A percentile compares a stretch with the other conserved stretches of the same genome.
phyloP scores from a whole-genome alignment of 2,888 invertebrate species.

The Nephrocerus scutellatus region DNA sequence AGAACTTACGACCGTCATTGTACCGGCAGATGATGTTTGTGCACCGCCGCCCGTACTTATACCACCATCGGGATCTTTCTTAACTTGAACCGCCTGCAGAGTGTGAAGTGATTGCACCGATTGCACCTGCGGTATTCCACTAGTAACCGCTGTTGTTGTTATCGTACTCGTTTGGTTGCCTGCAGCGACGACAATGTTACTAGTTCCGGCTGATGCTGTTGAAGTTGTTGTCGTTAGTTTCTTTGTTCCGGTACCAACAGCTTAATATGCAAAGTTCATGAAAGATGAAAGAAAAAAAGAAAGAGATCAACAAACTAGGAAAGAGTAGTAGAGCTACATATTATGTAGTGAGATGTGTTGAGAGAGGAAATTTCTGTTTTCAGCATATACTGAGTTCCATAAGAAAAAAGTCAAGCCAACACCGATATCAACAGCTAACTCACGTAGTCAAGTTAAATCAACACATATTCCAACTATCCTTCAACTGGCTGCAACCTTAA shows the following conservation, averaged over 20 bases:
- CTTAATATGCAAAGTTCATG: too few relatives aligned
- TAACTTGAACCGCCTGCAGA: constrained; percentile 45
- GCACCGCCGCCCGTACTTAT: constrained; percentile 19
- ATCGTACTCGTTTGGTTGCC: constrained; percentile 18
- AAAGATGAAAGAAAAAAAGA: too few relatives aligned
- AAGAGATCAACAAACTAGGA: too few relatives aligned
- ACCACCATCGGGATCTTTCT: constrained; percentile 48
- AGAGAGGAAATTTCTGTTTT: too few relatives aligned
- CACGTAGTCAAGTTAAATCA: too few relatives aligned
- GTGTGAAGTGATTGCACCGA: constrained; percentile 45
- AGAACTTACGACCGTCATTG: constrained; percentile 22
- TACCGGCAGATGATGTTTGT: constrained; percentile 23
- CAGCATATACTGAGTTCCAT: too few relatives aligned
- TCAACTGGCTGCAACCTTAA: too few relatives aligned
- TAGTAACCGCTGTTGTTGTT: constrained; percentile 25
- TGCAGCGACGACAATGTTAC: constrained; percentile 10
- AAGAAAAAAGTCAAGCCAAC: too few relatives aligned
- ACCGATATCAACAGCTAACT: too few relatives aligned
- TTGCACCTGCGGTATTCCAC: constrained; percentile 42
- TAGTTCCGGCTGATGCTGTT: constrained; percentile 10
- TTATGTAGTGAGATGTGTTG: too few relatives aligned
- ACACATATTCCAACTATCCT: too few relatives aligned
- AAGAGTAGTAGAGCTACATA: too few relatives aligned
- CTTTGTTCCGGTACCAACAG: constrained; percentile 25
- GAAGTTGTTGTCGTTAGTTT: constrained; percentile 22